Evolutionary conservation across 1,140 invertebrate genomes (phyloP).

Genomic region (Pachypeltis micranthus): DNA sequence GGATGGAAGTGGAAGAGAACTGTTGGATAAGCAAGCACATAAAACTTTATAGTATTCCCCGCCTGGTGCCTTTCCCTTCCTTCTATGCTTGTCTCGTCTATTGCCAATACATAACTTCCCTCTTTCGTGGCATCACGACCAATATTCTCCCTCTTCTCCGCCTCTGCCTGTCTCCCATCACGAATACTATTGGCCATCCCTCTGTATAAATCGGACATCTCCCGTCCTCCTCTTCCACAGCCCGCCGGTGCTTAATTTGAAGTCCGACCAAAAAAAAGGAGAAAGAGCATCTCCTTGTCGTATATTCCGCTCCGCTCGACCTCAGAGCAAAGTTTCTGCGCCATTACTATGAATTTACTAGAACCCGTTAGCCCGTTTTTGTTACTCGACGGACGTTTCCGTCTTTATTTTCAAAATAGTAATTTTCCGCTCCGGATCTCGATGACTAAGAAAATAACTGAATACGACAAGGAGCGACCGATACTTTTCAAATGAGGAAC

Average conservation of each 20-base stretch:
- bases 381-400: too few relatives aligned
- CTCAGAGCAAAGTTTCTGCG: neutral
- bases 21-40: constrained; percentile 7
- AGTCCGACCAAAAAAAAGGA: neutral
- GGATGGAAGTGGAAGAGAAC: constrained; percentile 3
- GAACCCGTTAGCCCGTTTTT: neutral
- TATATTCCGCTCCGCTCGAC: neutral
- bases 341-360: neutral
- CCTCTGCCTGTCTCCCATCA: neutral
- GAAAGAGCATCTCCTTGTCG: too few relatives aligned
- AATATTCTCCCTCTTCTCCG: neutral
- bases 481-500: too few relatives aligned
- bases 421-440: too few relatives aligned
- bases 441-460: too few relatives aligned
- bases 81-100: neutral
- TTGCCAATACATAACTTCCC: constrained; percentile 6
- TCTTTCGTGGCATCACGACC: neutral
- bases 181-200: constrained; percentile 3
- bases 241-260: neutral
- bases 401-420: too few relatives aligned
- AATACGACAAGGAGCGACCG: too few relatives aligned
- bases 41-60: constrained; percentile 6
- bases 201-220: constrained; percentile 8
- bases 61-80: too few relatives aligned
- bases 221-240: neutral